phyloP scores from a whole-genome alignment of 2,888 invertebrate genomes.

The Ichneumoninae sp. region DNA sequence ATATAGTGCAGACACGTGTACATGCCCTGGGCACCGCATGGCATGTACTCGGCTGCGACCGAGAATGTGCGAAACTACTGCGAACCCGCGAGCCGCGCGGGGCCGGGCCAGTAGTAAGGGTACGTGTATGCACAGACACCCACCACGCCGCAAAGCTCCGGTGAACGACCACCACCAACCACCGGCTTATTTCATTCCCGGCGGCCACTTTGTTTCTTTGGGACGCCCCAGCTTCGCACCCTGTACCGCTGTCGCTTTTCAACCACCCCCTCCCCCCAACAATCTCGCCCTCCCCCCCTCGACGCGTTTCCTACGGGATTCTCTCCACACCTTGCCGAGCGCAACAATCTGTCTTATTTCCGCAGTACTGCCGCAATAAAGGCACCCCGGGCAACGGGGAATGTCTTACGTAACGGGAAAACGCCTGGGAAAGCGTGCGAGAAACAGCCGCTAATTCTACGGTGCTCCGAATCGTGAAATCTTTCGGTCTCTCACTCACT shows the following conservation, averaged over 20 bases:
- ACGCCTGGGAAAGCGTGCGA: neutral
- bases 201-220: conserved; percentile 61
- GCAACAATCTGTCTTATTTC: conserved; percentile 47
- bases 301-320: conserved; percentile 46
- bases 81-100: conserved; percentile 12
- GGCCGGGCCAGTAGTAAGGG: conserved; percentile 30
- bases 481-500: neutral
- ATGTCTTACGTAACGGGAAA: conserved; percentile 2
- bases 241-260: conserved; percentile 40
- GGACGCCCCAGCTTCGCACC: conserved; percentile 21
- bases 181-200: conserved; percentile 63
- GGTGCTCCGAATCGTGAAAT: conserved; percentile 14
- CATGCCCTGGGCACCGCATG: neutral
- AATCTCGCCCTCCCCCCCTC: conserved; percentile 20
- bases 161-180: conserved; percentile 28
- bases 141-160: conserved; percentile 40
- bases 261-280: conserved; percentile 25
- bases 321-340: conserved; percentile 19
- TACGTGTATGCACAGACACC: conserved; percentile 48
- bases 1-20: conserved; percentile 38
- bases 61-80: conserved; percentile 50
- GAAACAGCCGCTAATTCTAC: conserved; percentile 38
- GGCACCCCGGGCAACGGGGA: conserved; percentile 1
- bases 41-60: conserved; percentile 19
- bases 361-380: conserved; percentile 55